Evolutionary conservation across 2,797 vertebrate genomes (phyloP), one percentile per base, ranked within the genome.

Genomic region (Myotis vivesi): DNA sequence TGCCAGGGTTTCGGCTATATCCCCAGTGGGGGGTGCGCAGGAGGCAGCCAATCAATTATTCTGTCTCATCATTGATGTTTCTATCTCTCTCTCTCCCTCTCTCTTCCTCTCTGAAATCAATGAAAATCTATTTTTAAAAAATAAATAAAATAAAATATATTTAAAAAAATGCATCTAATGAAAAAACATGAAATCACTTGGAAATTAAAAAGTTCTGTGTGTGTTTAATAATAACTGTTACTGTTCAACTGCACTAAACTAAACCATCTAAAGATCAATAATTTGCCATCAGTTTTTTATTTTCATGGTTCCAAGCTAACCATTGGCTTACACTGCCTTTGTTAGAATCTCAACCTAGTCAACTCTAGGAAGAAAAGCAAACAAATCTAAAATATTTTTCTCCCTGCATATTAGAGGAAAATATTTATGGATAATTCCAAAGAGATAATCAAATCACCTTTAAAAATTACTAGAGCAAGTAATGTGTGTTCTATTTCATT

Each of bases 121-220:
- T 30, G 15, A 30, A 30, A 62, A 62, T 30, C 59, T 62, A 62
- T 62, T 62, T 51, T 62, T 59, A 6, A 15, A 59, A 62, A 30
- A 46, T 46, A 46, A 46, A 46, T 46, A 46, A 59, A 59, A 30
- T 59, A 59, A 28, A 59, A 30, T 59, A 62, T 30, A 30, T 62
- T 62, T 16, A 1, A 10, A 59, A 59, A 59, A 62, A 62, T 62
- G 28, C 28, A 62, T 62, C 62, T 87, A 95, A 55, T 84, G 72
- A 88, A 51, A 86, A 92, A 95, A 0, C 76, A 30, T 71, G 38
- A 92, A 86, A 86, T 36, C 3, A 79, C 20, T n/a, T 86, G 72
- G 92, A 94, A 94, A 53, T 66, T 72, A 41, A 57, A 88, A 83
- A 95, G 23, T 87, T 30, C 2, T 76, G 1, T 84, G 51, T 68